Percentiles rank a stretch among this genome's conserved stretches.
phyloP scores from a whole-genome alignment of 2,888 invertebrate species.

The Agrochola litura region DNA sequence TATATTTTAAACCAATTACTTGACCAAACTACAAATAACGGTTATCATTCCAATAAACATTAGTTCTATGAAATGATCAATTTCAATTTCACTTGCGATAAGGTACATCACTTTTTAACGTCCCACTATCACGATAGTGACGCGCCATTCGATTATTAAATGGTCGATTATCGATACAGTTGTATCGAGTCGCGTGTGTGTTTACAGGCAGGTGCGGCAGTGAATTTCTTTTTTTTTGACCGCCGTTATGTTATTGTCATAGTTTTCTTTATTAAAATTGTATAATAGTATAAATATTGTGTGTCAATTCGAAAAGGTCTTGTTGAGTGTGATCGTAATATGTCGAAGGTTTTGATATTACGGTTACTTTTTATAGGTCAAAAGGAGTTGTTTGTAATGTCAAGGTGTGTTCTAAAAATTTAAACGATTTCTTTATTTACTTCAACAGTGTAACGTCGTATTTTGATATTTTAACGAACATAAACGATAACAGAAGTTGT shows the following conservation, averaged over 20 bases:
- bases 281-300: constrained; percentile 55
- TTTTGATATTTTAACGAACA: not conserved
- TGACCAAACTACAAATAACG: constrained; percentile 64
- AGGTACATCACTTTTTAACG: constrained; percentile 76
- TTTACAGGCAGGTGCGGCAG: constrained; percentile 77
- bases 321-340: constrained; percentile 47
- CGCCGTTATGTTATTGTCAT: constrained; percentile 66
- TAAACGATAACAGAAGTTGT: not conserved
- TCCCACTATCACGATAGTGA: constrained; percentile 79
- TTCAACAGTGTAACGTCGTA: not conserved
- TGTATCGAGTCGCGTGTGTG: constrained; percentile 83
- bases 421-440: not conserved
- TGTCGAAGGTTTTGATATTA: constrained; percentile 47
- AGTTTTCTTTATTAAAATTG: constrained; percentile 57
- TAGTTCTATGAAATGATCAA: constrained; percentile 72
- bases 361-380: constrained; percentile 47
- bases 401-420: constrained; percentile 27
- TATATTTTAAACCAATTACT: constrained; percentile 59
- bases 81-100: constrained; percentile 78
- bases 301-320: constrained; percentile 63
- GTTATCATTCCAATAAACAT: constrained; percentile 65
- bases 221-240: constrained; percentile 62
- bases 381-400: constrained; percentile 7
- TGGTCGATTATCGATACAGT: constrained; percentile 82
- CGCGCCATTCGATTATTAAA: constrained; percentile 74